Evolutionary conservation across 2,797 vertebrate genomes (phyloP).

Genomic region (Eleutherodactylus coqui): DNA sequence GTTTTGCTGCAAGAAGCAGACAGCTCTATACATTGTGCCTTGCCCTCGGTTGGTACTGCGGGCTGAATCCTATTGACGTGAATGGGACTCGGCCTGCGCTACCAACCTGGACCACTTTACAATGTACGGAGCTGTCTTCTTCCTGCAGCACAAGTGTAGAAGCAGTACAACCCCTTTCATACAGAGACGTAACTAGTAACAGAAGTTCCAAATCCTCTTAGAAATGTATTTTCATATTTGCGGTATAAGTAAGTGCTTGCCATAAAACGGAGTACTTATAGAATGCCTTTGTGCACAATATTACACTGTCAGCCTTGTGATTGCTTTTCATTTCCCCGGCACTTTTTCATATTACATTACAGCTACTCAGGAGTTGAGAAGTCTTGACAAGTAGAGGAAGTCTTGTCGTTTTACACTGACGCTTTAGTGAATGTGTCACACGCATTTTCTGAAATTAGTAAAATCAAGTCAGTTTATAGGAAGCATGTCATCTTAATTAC

Average conservation of each 20-base stretch:
- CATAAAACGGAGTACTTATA: neutral
- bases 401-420: neutral
- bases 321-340: neutral
- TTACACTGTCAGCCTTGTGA: neutral
- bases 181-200: neutral
- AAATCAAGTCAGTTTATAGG: neutral
- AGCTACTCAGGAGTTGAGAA: neutral
- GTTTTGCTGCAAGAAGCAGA: too few species aligned
- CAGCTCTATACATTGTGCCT: too few species aligned
- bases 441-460: constrained; percentile 14
- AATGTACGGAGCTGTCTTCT: too few species aligned
- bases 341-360: constrained; percentile 18
- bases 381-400: neutral
- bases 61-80: too few species aligned
- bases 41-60: too few species aligned
- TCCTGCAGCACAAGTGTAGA: too few species aligned
- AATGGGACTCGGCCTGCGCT: too few species aligned
- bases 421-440: neutral
- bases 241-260: too few species aligned
- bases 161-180: too few species aligned
- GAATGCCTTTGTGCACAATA: neutral
- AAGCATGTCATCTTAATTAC: constrained; percentile 21
- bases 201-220: neutral
- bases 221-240: neutral
- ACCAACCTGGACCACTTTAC: too few species aligned